Base-by-base conservation (phyloP, 2,113 vertebrate species). In the Plestiodon gilberti region DNA sequence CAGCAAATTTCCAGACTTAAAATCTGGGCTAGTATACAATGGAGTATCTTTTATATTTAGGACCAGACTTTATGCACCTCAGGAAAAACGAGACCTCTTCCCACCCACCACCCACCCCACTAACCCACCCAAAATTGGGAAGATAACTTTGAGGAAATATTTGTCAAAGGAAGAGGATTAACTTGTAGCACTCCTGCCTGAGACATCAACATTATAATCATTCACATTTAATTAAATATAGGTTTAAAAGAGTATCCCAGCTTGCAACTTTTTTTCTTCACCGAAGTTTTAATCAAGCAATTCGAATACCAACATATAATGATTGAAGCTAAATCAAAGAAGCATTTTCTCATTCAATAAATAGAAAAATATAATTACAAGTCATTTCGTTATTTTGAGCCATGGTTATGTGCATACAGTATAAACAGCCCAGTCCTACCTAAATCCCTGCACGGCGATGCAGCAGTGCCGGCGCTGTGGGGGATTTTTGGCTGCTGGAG, bases 231-330 rank as follows among this genome's bases (percentile, higher is more conserved):
- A 81, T 81, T 55, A 74, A 74, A 52, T 5, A 75, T 43, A 23
- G 52, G n/a, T 28, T 76, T 84, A 84, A 67, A 84, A 65, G 22
- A 20, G 88, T 84, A 89, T 85, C 76, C 75, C 87, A 90, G 65
- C 84, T 77, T 78, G 77, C 88, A 94, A 93, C 87, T 91, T 91
- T 92, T 91, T 85, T 89, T 88, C 91, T 85, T 94, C 89, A 91
- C 92, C 82, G 33, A 92, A 89, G 76, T 88, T 80, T 62, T 75
- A 22, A 71, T 91, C 62, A 64, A 86, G 33, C 23, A 81, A 88
- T 89, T 89, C 83, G 89, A 81, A 80, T 83, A 84, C n/a, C 23
- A 77, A 76, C 20, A 22, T 38, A 64, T 75, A 64, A 74, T 55
- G 67, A 80, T 30, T 81, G 59, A 22, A 73, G 23, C 71, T 78